These are phyloP conservation scores for Heliocidaris erythrogramma DNA, from an alignment of 35 echinoderm and acorn worm genomes.

Conservation along the genomic window DNA sequence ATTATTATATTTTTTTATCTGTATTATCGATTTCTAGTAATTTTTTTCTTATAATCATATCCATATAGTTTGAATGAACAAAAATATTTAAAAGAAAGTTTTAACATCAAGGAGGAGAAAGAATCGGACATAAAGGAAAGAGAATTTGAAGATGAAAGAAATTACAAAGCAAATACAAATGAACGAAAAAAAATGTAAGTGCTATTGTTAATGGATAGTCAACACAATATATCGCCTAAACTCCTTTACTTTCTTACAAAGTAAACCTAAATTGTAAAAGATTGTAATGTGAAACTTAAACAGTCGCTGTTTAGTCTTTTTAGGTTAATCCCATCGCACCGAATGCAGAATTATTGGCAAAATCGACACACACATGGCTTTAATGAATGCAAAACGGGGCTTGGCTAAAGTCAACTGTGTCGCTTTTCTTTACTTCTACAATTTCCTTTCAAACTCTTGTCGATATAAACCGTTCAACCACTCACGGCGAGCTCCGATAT, in stretches of 20 bases:
- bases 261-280: no score
- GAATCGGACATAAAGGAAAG: no score
- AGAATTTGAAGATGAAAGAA: neutral
- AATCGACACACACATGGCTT: neutral
- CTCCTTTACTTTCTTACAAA: no score
- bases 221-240: no score
- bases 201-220: neutral
- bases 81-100: neutral
- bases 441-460: neutral
- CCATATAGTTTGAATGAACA: neutral
- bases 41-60: neutral
- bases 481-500: neutral
- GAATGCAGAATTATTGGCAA: neutral
- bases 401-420: neutral
- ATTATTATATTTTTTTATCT: no score
- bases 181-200: neutral
- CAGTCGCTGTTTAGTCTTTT: neutral
- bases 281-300: neutral
- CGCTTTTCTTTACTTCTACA: neutral
- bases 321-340: neutral
- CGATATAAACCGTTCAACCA: conserved; percentile 7
- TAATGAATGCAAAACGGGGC: neutral
- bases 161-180: neutral
- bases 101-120: neutral
- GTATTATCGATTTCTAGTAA: no score